phyloP scores from a whole-genome alignment of 2,797 vertebrate genomes.

The Lithobates sylvaticus region DNA sequence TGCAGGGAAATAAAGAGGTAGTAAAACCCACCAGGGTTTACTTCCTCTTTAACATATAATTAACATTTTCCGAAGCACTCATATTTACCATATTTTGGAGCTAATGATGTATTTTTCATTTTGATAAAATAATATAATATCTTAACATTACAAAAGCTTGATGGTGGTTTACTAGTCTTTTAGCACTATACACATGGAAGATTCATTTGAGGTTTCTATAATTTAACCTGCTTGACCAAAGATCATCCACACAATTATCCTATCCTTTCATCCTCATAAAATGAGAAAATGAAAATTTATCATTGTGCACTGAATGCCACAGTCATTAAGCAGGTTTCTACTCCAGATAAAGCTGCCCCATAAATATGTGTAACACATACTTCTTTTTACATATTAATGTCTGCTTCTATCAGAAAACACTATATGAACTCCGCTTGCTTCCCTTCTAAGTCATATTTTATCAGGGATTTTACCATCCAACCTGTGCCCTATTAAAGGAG shows the following conservation, averaged over 20 bases:
- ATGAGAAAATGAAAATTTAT: constrained; percentile 80
- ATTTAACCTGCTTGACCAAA: constrained; percentile 38
- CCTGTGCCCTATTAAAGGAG: constrained; percentile 75
- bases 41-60: too few species aligned
- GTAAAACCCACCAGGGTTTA: too few species aligned
- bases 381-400: constrained; percentile 87
- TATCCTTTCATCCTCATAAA: constrained; percentile 78
- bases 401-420: constrained; percentile 87
- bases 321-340: constrained; percentile 79
- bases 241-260: constrained; percentile 73
- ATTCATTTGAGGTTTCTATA: background rate
- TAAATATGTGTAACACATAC: constrained; percentile 85
- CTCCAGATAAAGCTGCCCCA: constrained; percentile 81
- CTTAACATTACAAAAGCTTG: too few species aligned
- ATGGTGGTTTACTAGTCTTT: too few species aligned
- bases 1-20: too few species aligned
- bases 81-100: too few species aligned
- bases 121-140: too few species aligned
- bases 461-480: constrained; percentile 77
- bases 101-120: too few species aligned
- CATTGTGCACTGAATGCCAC: constrained; percentile 75
- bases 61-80: too few species aligned
- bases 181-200: background rate
- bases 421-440: constrained; percentile 81
- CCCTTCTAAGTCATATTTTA: constrained; percentile 80